phyloP scores from a whole-genome alignment of 2,113 vertebrate species.

The Patagioenas fasciata region DNA sequence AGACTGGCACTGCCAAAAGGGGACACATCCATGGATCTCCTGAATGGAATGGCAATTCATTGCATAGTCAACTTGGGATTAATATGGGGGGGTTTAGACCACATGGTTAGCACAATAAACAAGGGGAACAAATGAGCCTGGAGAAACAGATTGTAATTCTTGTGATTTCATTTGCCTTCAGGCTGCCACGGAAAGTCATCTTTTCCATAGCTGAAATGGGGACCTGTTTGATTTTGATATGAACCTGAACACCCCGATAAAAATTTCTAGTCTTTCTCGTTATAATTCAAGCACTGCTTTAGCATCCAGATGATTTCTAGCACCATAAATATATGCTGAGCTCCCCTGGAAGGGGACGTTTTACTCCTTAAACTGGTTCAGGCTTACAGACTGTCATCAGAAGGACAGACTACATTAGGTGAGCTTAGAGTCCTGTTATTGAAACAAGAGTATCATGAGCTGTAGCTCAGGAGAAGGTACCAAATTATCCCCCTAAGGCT shows the following conservation, averaged over 20 bases:
- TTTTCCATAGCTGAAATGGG: not conserved
- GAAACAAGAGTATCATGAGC: not conserved
- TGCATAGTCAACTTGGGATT: not conserved
- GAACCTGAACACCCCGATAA: not conserved
- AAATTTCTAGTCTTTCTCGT: not conserved
- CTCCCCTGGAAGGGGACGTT: not conserved
- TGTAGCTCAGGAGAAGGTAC: not conserved
- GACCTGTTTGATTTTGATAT: not conserved
- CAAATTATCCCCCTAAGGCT: not conserved
- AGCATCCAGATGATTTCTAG: not conserved
- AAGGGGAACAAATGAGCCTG: not conserved
- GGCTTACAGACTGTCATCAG: not conserved
- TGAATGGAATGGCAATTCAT: not conserved
- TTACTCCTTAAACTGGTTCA: not conserved
- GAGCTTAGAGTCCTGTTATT: not conserved
- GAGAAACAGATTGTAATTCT: not conserved
- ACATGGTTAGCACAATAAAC: not conserved
- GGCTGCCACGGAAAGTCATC: not conserved
- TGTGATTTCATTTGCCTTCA: not conserved
- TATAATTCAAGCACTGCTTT: not conserved
- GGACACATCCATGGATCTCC: not conserved
- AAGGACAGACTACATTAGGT: not conserved
- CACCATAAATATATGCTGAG: not conserved
- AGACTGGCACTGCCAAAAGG: not conserved
- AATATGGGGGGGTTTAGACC: not conserved